These are phyloP conservation scores for Drosophila phalerata DNA, from an alignment of 2,888 invertebrate species.

Conservation along the genomic window DNA sequence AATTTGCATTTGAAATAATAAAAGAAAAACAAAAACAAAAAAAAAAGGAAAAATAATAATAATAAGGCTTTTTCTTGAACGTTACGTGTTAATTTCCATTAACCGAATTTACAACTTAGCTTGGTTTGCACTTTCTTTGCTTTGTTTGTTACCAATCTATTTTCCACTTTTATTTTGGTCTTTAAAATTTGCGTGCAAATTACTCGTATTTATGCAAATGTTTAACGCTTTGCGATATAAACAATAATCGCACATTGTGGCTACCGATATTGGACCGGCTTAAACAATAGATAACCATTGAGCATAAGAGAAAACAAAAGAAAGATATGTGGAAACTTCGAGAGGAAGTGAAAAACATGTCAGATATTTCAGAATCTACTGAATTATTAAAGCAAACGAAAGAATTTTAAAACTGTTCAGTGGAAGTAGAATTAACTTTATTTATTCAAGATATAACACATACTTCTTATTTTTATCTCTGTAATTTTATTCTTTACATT, in stretches of 20 bases:
- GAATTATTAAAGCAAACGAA: neutral
- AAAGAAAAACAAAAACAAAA: conserved; percentile 16
- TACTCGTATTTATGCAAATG: conserved; percentile 62
- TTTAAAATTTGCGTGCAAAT: conserved; percentile 59
- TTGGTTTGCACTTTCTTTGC: conserved; percentile 60
- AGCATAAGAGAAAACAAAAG: conserved; percentile 4
- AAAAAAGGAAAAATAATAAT: neutral
- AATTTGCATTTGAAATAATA: conserved; percentile 58
- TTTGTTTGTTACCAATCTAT: conserved; percentile 17
- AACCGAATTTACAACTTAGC: conserved; percentile 44
- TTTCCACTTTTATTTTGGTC: conserved; percentile 18
- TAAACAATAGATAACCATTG: conserved; percentile 38
- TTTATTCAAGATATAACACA: too few relatives aligned
- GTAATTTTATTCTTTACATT: neutral
- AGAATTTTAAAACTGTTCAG: neutral
- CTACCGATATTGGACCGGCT: conserved; percentile 21
- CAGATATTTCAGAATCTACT: neutral
- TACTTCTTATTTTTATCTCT: neutral
- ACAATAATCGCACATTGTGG: conserved; percentile 53
- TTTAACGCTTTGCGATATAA: conserved; percentile 32
- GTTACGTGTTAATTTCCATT: conserved; percentile 66
- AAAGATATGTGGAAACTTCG: neutral
- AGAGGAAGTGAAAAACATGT: neutral
- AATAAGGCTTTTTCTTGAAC: conserved; percentile 27
- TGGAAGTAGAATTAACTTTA: neutral